Evolutionary conservation across 2,113 vertebrate genomes (phyloP), one percentile per base, ranked within the genome.

Genomic region (Cyanoramphus novaezelandiae): DNA sequence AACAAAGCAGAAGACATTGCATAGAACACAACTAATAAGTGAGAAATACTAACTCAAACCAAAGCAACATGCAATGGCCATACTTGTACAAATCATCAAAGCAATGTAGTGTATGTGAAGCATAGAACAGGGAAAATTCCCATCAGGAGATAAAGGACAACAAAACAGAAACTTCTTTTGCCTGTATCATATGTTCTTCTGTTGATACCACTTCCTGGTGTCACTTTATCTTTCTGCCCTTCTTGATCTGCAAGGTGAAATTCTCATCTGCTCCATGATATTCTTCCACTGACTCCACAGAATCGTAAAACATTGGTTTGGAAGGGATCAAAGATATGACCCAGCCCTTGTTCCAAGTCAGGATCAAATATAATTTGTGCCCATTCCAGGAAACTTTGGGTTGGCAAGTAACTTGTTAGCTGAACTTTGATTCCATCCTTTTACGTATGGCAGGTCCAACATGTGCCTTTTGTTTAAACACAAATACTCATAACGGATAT

Each of bases 311-410:
- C 13, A 23, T 1, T 50, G 13, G 1, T 8, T 43, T 86, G 35
- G 50, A 78, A 92, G 29, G 17, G 33, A 82, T 35, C 55, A 70
- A 81, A 59, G 44, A 41, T 20, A 60, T 0, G 0, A 63, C 43
- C 8, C 25, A 82, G 35, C n/a, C 20, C 35, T 53, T 74, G 33
- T 68, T 78, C 57, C 24, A 7, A 88, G 35, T 24, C 39, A 84
- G 35, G 17, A 95, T 72, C 43, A 87, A 93, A 49, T 5, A 18
- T n/a, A 71, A 71, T 72, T 72, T 69, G 27, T 57, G 28, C 7
- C 78, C 87, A 89, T 68, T 87, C 39, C 74, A 79, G 62, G 39
- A 89, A 84, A 89, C 7, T 86, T 74, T 69, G 81, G 18, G 55
- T 68, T 82, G 52, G 7, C 6, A 60, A 68, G 20, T 43, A 81